Conservation (phyloP, 2,888 invertebrate genomes). For the Pinctada fucata region DNA sequence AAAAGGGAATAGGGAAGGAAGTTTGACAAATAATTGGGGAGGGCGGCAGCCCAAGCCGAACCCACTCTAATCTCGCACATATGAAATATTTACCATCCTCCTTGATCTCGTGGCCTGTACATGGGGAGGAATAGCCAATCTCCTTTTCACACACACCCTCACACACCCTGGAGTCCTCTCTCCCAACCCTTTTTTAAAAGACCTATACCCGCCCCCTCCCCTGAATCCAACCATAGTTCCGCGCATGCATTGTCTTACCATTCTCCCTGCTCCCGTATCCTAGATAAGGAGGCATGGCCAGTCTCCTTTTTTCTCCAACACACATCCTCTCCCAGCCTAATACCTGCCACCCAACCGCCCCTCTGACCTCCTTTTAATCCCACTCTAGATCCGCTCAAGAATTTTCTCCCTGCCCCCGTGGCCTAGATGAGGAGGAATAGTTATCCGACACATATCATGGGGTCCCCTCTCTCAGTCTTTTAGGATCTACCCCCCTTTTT, state of each 20-base stretch:
- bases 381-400: no score
- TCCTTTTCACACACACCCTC: constrained; percentile 28
- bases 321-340: constrained; percentile 28
- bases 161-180: constrained; percentile 23
- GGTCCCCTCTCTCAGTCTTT: constrained; percentile 24
- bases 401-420: constrained; percentile 27
- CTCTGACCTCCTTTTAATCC: no score
- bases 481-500: constrained; percentile 6
- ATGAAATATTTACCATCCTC: constrained; percentile 22
- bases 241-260: no score
- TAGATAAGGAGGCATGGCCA: constrained; percentile 22
- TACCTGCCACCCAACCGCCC: no score
- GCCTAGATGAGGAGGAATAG: constrained; percentile 24
- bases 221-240: no score
- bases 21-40: no score
- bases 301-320: constrained; percentile 28
- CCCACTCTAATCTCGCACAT: no score
- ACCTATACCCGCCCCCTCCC: constrained; percentile 12
- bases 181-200: constrained; percentile 18
- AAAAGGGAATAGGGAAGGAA: no score
- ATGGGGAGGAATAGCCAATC: constrained; percentile 24
- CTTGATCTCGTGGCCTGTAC: constrained; percentile 24
- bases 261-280: constrained; percentile 22
- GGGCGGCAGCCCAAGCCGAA: no score
- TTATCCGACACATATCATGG: constrained; percentile 25